Conservation (phyloP, 2,113 vertebrate genomes). For the Lamprologus speciosus region DNA sequence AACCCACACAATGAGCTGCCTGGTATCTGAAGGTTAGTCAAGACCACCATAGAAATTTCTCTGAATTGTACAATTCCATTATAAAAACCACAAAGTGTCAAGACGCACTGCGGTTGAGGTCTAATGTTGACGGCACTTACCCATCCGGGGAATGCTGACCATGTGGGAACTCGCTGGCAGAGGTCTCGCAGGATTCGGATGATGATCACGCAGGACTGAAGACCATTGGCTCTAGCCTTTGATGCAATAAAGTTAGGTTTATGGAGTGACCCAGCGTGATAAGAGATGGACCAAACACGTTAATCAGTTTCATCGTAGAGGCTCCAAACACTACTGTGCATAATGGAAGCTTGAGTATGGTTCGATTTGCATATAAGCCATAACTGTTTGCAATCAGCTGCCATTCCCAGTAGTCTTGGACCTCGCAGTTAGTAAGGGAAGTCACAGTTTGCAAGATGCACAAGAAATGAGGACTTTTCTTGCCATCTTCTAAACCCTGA, state of each 20-base stretch:
- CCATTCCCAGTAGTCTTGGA: slow-evolving; percentile 98
- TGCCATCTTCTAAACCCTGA: slow-evolving; percentile 91
- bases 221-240: slow-evolving; percentile 99
- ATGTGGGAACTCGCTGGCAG: slow-evolving; percentile 93
- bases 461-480: slow-evolving; percentile 78
- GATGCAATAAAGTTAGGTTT: slow-evolving; percentile 83
- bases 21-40: background rate
- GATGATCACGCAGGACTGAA: slow-evolving; percentile 97
- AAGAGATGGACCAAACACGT: slow-evolving; percentile 48
- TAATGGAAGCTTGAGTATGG: slow-evolving; percentile 87
- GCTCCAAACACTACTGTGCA: slow-evolving; percentile 89
- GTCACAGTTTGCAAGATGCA: slow-evolving; percentile 93
- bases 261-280: slow-evolving; percentile 50
- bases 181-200: slow-evolving; percentile 98
- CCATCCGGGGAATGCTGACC: slow-evolving; percentile 97
- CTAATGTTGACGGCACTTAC: slow-evolving; percentile 65
- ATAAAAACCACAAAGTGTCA: accelerated
- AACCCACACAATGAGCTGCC: background rate
- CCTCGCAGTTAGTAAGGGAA: slow-evolving; percentile 86
- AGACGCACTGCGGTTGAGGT: accelerated
- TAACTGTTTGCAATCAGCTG: slow-evolving; percentile 74
- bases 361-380: slow-evolving; percentile 35
- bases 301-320: slow-evolving; percentile 73
- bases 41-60: background rate
- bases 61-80: background rate